Conservation (phyloP, 2,888 invertebrate species). For the Melieria picta region DNA sequence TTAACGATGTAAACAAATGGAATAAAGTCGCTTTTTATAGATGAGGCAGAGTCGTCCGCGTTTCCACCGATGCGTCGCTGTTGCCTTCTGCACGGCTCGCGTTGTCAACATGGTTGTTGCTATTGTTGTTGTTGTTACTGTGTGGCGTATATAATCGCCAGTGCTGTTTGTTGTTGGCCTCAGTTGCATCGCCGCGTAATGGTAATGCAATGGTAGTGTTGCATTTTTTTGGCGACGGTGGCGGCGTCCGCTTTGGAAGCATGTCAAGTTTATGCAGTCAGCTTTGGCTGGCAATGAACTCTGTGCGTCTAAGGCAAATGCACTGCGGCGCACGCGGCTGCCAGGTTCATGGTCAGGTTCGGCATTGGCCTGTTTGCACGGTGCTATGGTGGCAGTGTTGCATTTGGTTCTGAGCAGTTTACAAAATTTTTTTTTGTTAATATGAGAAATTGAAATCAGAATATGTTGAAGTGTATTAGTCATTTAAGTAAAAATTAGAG, state of each 20-base stretch:
- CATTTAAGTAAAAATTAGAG: no score
- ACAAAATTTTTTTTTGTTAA: no score
- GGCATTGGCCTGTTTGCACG: no score
- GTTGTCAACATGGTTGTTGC: background rate
- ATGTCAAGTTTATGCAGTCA: background rate
- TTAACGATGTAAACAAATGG: slow-evolving; percentile 47
- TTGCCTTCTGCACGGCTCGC: background rate
- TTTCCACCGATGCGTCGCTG: background rate
- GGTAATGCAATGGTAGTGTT: no score
- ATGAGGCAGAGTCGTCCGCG: background rate
- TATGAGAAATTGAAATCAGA: no score
- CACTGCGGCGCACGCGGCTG: slow-evolving; percentile 7
- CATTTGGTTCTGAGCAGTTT: no score
- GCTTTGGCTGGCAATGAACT: background rate
- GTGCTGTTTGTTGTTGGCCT: no score
- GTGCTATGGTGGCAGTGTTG: no score
- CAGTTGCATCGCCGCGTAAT: no score
- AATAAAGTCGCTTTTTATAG: background rate
- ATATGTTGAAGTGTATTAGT: no score
- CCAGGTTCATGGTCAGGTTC: slow-evolving; percentile 49
- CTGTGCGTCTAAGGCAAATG: slow-evolving; percentile 13
- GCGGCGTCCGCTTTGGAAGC: background rate
- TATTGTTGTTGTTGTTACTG: background rate
- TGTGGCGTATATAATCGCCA: background rate
- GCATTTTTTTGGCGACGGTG: background rate